A percentile compares a stretch with the other conserved stretches of the same genome.
Evolutionary conservation across 2,888 invertebrate genomes (phyloP).

Genomic region (Xiphydria camelus): DNA sequence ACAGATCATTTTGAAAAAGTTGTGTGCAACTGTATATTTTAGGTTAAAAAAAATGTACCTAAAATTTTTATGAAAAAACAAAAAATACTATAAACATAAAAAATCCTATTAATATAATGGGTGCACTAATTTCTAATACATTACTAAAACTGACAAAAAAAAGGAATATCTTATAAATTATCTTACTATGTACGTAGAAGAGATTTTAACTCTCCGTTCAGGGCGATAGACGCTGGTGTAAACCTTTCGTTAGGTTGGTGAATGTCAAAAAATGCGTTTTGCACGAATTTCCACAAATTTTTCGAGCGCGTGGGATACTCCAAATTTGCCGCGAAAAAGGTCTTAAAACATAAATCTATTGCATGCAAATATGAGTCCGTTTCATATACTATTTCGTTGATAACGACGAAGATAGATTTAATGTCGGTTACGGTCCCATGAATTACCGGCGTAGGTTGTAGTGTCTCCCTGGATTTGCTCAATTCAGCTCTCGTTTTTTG

Average conservation of each 20-base stretch:
- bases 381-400: not conserved
- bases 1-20: too few species aligned
- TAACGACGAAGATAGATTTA: not conserved
- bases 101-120: too few species aligned
- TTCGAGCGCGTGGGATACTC: not conserved
- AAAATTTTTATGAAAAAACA: too few species aligned
- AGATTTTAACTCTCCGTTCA: conserved; percentile 2
- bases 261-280: not conserved
- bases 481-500: too few species aligned
- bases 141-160: too few species aligned
- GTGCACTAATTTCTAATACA: too few species aligned
- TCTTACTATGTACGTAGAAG: too few species aligned
- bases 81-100: too few species aligned
- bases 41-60: too few species aligned
- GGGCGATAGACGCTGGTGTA: not conserved
- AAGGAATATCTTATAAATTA: too few species aligned
- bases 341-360: not conserved
- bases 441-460: conserved; percentile 4
- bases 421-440: not conserved
- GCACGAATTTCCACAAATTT: not conserved
- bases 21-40: too few species aligned
- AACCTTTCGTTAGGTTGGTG: conserved; percentile 1
- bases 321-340: not conserved
- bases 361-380: conserved; percentile 2
- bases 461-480: not conserved